Evolutionary conservation across 2,797 vertebrate genomes (phyloP), one percentile per base, ranked within the genome.

Genomic region (Petrocephalus sullivani): DNA sequence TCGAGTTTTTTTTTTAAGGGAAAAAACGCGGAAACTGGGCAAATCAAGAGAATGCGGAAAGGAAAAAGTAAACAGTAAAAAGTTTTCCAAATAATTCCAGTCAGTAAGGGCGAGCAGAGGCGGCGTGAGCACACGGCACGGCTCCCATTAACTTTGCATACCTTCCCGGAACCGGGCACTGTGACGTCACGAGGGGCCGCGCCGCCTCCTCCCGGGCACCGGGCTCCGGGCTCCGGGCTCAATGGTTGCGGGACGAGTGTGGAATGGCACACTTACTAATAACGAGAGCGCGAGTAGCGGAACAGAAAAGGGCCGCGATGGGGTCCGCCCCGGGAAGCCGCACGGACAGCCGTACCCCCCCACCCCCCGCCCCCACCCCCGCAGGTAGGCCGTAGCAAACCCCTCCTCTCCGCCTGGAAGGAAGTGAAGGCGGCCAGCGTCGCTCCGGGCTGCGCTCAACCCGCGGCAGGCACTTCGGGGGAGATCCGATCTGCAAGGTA

Each of bases 351-450:
- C 28, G 28, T 28, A 1, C 37, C 2, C 37, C 2, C 37, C 37
- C 2, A 41, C 37, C 2, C 37, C 37, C 37, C 37, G 37, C 37
- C 37, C 37, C 3, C 37, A 28, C 28, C 4, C 21, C 12, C n/a
- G 4, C 75, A 64, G 87, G 78, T 37, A 54, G 87, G 60, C 82
- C 49, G 12, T 2, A 61, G 51, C 56, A 85, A 67, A 85, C 60
- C 49, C 49, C 82, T 85, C 75, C 87, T 46, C 14, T 21, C 49
- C 28, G 12, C 28, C 12, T 12, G 28, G 28, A 57, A 85, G 58
- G 87, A 88, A 88, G 87, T 88, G 56, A 75, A 88, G 37, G 37
- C 71, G 16, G 28, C 5, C 37, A 0, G 81, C 28, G 23, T 53
- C 21, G 49, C 61, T 46, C 49, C 14, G 28, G 21, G 21, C 81